phyloP scores from a whole-genome alignment of 2,113 vertebrate species.

The Hydrolagus affinis region DNA sequence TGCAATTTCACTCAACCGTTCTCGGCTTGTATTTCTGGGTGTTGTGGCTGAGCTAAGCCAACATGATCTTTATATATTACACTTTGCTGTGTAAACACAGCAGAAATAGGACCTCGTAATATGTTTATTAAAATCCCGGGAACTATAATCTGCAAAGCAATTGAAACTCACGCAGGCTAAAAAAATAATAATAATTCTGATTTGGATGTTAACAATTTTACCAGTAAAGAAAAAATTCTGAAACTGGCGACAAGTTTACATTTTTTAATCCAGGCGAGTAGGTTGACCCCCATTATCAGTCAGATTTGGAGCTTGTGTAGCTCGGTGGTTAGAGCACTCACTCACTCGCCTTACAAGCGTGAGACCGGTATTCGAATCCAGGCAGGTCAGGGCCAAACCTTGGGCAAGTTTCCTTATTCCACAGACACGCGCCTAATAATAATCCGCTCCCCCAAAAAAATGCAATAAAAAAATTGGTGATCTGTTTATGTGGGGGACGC shows the following conservation, averaged over 20 bases:
- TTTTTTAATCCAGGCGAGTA: neutral
- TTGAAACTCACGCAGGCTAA: neutral
- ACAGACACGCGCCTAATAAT: too few relatives aligned
- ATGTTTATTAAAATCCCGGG: neutral
- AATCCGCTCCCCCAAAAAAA: too few relatives aligned
- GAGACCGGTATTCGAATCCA: too few relatives aligned
- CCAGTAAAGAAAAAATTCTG: neutral
- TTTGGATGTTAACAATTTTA: neutral
- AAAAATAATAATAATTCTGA: too few relatives aligned
- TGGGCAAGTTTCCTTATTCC: too few relatives aligned
- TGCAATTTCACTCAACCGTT: slow-evolving; percentile 12
- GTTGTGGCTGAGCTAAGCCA: neutral
- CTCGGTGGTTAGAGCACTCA: too few relatives aligned
- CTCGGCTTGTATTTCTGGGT: slow-evolving; percentile 23
- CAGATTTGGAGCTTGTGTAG: too few relatives aligned
- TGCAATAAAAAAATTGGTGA: too few relatives aligned
- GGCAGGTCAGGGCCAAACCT: too few relatives aligned
- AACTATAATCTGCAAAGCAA: neutral
- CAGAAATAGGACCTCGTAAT: neutral
- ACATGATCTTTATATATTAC: neutral
- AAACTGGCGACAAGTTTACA: neutral
- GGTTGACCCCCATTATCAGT: neutral
- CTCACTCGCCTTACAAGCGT: too few relatives aligned
- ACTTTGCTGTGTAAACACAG: neutral
- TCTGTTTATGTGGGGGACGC: too few relatives aligned